Evolutionary conservation across 2,888 invertebrate species (phyloP).

Genomic region (Saturnia japonica): DNA sequence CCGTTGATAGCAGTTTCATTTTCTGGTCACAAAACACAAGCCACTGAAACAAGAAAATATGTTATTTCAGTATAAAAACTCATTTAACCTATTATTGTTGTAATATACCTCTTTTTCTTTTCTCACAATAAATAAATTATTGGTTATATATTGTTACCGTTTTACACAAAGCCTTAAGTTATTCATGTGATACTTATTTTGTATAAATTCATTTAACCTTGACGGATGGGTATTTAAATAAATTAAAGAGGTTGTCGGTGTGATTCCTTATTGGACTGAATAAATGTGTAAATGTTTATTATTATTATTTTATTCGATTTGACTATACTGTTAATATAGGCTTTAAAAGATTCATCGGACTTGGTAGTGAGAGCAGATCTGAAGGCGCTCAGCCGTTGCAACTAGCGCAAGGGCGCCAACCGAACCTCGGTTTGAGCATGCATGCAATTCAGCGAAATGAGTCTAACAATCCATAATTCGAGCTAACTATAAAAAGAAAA

Average conservation of each 20-base stretch:
- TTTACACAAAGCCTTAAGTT: background rate
- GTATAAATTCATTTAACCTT: background rate
- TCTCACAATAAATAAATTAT: background rate
- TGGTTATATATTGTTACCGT: background rate
- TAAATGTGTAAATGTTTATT: background rate
- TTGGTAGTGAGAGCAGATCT: too few relatives aligned
- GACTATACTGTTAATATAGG: too few relatives aligned
- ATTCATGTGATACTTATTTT: background rate
- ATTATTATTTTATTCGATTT: too few relatives aligned
- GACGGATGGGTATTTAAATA: background rate
- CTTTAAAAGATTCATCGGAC: too few relatives aligned
- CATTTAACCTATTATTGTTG: background rate
- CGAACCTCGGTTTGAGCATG: too few relatives aligned
- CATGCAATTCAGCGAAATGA: too few relatives aligned
- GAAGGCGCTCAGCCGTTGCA: too few relatives aligned
- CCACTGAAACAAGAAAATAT: conserved; percentile 52
- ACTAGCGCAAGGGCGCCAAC: too few relatives aligned
- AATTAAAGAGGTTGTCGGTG: background rate
- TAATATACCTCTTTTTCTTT: background rate
- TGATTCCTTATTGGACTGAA: background rate
- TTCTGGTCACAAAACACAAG: conserved; percentile 63
- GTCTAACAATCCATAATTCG: too few relatives aligned
- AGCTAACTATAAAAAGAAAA: too few relatives aligned
- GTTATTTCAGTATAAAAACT: background rate
- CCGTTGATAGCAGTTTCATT: conserved; percentile 55